phyloP scores from a whole-genome alignment of 2,888 invertebrate genomes.

The Polydrusus cervinus region DNA sequence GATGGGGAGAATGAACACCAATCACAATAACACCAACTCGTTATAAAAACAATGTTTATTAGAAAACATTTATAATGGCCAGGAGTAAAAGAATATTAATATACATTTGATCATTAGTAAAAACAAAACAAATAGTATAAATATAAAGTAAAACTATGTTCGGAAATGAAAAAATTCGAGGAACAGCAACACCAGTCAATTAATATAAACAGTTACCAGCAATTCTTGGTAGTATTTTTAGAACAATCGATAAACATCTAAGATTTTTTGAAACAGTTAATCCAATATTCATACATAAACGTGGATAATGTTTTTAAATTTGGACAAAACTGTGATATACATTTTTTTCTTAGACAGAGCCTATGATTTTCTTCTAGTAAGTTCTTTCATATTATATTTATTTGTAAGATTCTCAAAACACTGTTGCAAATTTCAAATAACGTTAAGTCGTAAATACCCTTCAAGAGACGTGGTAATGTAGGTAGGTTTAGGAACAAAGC shows the following conservation, averaged over 20 bases:
- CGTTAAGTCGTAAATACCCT: too few relatives aligned
- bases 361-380: too few relatives aligned
- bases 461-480: too few relatives aligned
- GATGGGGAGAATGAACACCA: too few relatives aligned
- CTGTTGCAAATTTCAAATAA: too few relatives aligned
- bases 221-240: slow-evolving; percentile 50
- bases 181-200: slow-evolving; percentile 55
- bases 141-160: slow-evolving; percentile 36
- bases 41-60: slow-evolving; percentile 71
- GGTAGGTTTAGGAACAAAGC: too few relatives aligned
- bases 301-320: too few relatives aligned
- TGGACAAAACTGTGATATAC: too few relatives aligned
- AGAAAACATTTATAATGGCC: slow-evolving; percentile 72
- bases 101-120: slow-evolving; percentile 55
- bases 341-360: too few relatives aligned
- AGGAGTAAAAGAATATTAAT: slow-evolving; percentile 58
- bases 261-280: neutral
- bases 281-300: neutral
- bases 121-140: slow-evolving; percentile 53
- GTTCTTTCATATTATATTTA: too few relatives aligned
- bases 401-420: too few relatives aligned
- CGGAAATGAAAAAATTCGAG: slow-evolving; percentile 33
- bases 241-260: slow-evolving; percentile 18
- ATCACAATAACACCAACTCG: neutral
- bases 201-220: slow-evolving; percentile 68